These are phyloP conservation scores for Drosophila mulleri DNA, from an alignment of 2,888 invertebrate genomes.

Conservation along the genomic window DNA sequence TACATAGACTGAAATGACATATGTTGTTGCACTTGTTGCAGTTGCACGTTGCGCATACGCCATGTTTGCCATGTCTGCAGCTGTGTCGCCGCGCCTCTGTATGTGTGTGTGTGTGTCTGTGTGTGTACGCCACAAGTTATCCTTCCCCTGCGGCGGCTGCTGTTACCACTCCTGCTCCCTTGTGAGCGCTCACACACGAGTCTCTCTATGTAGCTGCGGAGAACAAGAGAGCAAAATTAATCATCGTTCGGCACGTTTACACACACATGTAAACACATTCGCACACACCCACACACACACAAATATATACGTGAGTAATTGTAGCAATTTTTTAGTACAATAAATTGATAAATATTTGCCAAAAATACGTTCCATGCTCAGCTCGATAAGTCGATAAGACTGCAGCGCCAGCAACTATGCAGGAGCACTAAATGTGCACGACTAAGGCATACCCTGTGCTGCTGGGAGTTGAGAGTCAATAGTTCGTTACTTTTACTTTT, in stretches of 20 bases:
- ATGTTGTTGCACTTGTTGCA: slow-evolving; percentile 54
- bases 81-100: not conserved
- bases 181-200: slow-evolving; percentile 11
- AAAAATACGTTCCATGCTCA: slow-evolving; percentile 52
- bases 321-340: slow-evolving; percentile 69
- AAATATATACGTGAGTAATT: slow-evolving; percentile 47
- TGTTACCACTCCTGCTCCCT: slow-evolving; percentile 1
- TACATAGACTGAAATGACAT: slow-evolving; percentile 41
- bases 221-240: slow-evolving; percentile 58
- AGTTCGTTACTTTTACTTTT: not conserved
- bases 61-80: slow-evolving; percentile 45
- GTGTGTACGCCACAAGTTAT: not conserved
- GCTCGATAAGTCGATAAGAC: slow-evolving; percentile 58
- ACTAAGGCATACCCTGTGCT: not conserved
- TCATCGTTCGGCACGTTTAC: slow-evolving; percentile 70
- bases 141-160: slow-evolving; percentile 4
- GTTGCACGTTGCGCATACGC: slow-evolving; percentile 67
- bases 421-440: not conserved
- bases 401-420: slow-evolving; percentile 9
- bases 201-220: slow-evolving; percentile 34
- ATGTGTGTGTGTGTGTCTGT: not conserved
- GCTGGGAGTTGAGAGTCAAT: too few relatives aligned
- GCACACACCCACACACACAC: not conserved
- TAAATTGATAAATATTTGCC: slow-evolving; percentile 78
- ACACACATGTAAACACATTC: slow-evolving; percentile 4